Base-by-base conservation (phyloP, 2,888 invertebrate genomes). In the Cabera pusaria region DNA sequence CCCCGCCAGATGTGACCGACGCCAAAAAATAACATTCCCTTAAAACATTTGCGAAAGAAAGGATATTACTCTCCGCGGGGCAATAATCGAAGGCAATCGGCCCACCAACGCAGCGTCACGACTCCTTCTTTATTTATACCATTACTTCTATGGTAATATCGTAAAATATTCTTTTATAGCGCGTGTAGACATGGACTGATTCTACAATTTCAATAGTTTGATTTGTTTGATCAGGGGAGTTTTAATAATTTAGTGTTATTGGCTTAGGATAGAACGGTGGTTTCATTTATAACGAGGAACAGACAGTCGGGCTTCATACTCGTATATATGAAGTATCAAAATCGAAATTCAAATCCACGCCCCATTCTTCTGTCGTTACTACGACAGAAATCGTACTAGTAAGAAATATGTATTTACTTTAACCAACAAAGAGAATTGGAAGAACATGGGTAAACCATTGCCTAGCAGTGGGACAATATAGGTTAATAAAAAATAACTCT, bases 51-150 rank as follows among this genome's bases (percentile, higher is more conserved):
- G 70, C 72, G 63, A 82, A 84, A 82, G 83, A 83, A 83, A 81
- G 68, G 77, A 83, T 90, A 90, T 89, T 87, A 86, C 81, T 89
- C 90, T 88, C 90, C 73, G 70, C 64, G 89, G 90, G 59, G 72
- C 86, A 62, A 85, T 90, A 83, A 87, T 89, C 87, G 84, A 87
- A 83, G 78, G 81, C 88, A 87, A 89, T 90, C 75, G 88, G 72
- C 74, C 70, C 75, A 73, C 79, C 74, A 74, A 71, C 70, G 73
- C 59, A 56, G 70, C 71, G 61, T 74, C 78, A 74, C 73, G 78
- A 77, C 79, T 77, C 68, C 74, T 76, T 65, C 62, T 77, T 81
- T 82, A 83, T 84, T 83, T 82, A 82, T 81, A 70, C 69, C 69
- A 70, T 74, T 70, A 73, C 71, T 73, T 72, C 60, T 68, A 70